phyloP scores from a whole-genome alignment of 2,797 vertebrate species.

The Xenentodon cancila region DNA sequence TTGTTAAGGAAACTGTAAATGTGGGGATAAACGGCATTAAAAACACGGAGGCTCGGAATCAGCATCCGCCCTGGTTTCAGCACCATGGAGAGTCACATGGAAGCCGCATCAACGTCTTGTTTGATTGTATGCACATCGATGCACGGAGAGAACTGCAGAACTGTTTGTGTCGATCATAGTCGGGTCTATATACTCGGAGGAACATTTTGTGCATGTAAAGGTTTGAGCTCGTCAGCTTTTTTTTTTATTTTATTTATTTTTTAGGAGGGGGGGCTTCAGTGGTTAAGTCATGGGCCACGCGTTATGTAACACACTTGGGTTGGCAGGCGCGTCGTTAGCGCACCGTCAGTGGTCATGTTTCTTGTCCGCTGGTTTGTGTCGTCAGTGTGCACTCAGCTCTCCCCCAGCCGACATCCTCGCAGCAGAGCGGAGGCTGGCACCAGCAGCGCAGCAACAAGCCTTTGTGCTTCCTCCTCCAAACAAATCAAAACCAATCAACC shows the following conservation, averaged over 20 bases:
- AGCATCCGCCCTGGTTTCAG: slow-evolving; percentile 62
- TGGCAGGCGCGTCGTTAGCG: slow-evolving; percentile 49
- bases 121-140: too few species aligned
- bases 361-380: slow-evolving; percentile 54
- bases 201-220: too few species aligned
- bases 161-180: too few species aligned
- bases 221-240: too few species aligned
- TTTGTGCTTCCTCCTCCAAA: slow-evolving; percentile 56
- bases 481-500: slow-evolving; percentile 15
- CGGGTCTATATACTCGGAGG: too few species aligned
- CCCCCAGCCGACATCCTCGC: slow-evolving; percentile 30
- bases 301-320: slow-evolving; percentile 78
- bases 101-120: too few species aligned
- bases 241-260: too few species aligned
- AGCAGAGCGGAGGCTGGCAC: slow-evolving; percentile 50
- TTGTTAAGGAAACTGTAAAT: not conserved
- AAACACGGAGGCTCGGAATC: not conserved
- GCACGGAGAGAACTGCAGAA: too few species aligned
- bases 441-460: slow-evolving; percentile 42
- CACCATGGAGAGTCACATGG: slow-evolving; percentile 75
- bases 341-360: slow-evolving; percentile 44
- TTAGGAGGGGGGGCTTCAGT: not conserved
- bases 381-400: slow-evolving; percentile 47
- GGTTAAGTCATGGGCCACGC: slow-evolving; percentile 60
- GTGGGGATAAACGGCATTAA: not conserved